These are phyloP conservation scores for Oscheius sp. DNA, from an alignment of 2,888 invertebrate genomes.

Conservation along the genomic window DNA sequence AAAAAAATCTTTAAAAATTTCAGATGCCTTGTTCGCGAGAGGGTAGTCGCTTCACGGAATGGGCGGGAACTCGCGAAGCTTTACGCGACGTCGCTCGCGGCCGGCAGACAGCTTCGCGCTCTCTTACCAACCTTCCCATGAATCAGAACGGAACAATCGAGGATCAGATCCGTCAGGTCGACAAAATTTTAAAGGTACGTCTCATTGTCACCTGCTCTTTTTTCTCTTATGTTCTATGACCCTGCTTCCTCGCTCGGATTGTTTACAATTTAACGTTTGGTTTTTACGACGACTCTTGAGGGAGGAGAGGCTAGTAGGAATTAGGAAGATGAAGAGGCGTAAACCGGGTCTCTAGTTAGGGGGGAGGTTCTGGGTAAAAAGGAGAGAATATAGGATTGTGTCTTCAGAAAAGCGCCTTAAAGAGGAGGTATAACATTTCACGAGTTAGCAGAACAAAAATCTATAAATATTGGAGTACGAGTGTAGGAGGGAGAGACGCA, in stretches of 20 bases:
- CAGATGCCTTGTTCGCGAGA: conserved; percentile 38
- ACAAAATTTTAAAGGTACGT: conserved; percentile 58
- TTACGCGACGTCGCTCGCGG: conserved; percentile 32
- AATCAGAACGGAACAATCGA: conserved; percentile 55
- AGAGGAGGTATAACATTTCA: too few relatives aligned
- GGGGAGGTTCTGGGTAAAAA: too few relatives aligned
- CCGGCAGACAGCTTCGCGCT: conserved; percentile 36
- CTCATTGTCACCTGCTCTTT: neutral
- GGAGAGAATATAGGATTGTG: too few relatives aligned
- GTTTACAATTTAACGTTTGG: neutral
- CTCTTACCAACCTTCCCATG: conserved; percentile 39
- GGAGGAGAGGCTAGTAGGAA: neutral
- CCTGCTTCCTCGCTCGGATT: neutral
- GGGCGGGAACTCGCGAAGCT: conserved; percentile 37
- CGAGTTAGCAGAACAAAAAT: too few relatives aligned
- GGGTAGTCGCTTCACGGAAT: conserved; percentile 34
- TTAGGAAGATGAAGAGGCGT: too few relatives aligned
- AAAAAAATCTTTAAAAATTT: neutral
- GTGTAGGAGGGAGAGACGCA: too few relatives aligned
- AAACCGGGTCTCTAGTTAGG: too few relatives aligned
- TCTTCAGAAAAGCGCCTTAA: too few relatives aligned
- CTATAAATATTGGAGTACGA: too few relatives aligned
- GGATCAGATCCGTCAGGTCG: conserved; percentile 63
- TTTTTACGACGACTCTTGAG: neutral
- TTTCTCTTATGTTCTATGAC: neutral